Base-by-base conservation (phyloP, 2,888 invertebrate species). In the Coelogynopora nodosa region DNA sequence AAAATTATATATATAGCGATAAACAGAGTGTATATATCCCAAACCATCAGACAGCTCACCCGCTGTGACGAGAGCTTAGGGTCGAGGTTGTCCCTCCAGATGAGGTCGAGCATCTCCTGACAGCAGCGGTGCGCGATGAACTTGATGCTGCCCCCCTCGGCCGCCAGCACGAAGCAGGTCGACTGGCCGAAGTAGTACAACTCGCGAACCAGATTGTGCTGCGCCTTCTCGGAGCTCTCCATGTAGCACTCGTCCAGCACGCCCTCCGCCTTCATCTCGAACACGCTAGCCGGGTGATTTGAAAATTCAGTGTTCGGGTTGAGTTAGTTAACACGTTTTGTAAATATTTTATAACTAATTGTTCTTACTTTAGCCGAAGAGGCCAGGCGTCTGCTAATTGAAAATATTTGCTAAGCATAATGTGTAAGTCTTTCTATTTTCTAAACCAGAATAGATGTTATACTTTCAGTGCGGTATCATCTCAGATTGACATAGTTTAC, bases 81-180 rank as follows among this genome's bases (percentile, higher is more conserved):
- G 67, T 86, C 86, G 23, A 87, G 67, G 67, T 90, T 89, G 0
- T 92, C 92, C 89, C 90, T 90, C 92, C 92, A 92, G 27, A 92
- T 90, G 67, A 89, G 89, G 88, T 90, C 91, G 28, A 92, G 89
- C 1, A 91, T 89, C 0, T 90, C 88, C 88, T 92, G 92, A 87
- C 91, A 92, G 30, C 91, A 91, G 0, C 91, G 89, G 86, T 91
- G 91, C 1, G 91, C 90, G 82, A 92, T 91, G 87, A 92, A 92
- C 28, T 89, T 89, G 86, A 91, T 91, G 88, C 91, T 91, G 88
- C 91, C 90, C 0, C 91, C 90, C 86, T 91, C 90, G 0, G 91
- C 90, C 0, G 92, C 92, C 84, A 92, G 89, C 85, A 90, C 88
- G 28, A 92, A 88, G 84, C 90, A 90, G 0, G 92, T 91, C 0